These are phyloP conservation scores for Hecatera dysodea DNA, from an alignment of 2,888 invertebrate species.

Conservation along the genomic window DNA sequence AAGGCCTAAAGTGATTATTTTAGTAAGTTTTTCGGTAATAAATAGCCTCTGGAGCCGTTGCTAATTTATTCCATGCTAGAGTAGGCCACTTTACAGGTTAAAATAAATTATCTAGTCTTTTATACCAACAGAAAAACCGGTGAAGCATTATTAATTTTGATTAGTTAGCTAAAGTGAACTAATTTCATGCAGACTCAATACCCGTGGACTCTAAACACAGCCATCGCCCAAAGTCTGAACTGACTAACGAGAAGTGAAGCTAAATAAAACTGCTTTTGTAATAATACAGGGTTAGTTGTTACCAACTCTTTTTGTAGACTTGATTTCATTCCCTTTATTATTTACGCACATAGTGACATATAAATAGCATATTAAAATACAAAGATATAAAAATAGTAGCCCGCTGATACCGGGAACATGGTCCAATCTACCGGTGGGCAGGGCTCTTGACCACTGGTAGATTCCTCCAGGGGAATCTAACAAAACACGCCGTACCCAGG, in stretches of 20 bases:
- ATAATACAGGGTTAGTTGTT: background rate
- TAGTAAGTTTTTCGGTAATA: constrained; percentile 24
- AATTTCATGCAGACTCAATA: constrained; percentile 29
- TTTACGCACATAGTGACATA: no score
- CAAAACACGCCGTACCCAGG: no score
- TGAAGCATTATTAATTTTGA: constrained; percentile 30
- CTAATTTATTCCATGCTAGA: constrained; percentile 49
- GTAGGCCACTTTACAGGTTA: constrained; percentile 28
- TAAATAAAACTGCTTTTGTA: background rate
- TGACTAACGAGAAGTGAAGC: background rate
- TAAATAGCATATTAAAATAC: no score
- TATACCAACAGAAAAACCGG: constrained; percentile 38
- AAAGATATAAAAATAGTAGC: no score
- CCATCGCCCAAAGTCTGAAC: background rate
- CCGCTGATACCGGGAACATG: no score
- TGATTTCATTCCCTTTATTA: background rate
- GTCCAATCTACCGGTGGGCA: no score
- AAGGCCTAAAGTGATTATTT: constrained; percentile 20
- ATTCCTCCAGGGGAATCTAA: no score
- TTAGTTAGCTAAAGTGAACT: constrained; percentile 29
- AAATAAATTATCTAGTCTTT: constrained; percentile 47
- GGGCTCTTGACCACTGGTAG: no score
- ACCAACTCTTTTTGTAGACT: background rate
- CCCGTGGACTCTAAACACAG: background rate
- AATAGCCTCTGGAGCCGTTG: constrained; percentile 20